Conservation (phyloP, 92 coral and sea anemone species). For the Galaxea fascicularis region DNA sequence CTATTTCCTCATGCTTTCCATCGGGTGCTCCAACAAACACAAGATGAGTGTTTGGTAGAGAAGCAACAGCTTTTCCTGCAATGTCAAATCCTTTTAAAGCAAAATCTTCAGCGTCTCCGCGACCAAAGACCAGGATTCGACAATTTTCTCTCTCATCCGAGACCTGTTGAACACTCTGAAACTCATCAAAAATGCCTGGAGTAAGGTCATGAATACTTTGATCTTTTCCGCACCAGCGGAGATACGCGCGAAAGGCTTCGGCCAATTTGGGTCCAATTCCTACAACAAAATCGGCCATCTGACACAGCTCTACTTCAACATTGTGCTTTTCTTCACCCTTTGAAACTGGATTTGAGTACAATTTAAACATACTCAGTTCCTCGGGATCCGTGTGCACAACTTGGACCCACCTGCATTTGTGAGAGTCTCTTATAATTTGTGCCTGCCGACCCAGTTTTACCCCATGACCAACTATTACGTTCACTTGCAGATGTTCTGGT, state of each 20-base stretch:
- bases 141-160: not conserved
- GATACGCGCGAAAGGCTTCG: not conserved
- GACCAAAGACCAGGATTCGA: not conserved
- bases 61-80: not conserved
- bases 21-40: not conserved
- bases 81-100: not conserved
- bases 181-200: not conserved
- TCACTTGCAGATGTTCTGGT: not conserved
- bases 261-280: not conserved
- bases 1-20: not conserved
- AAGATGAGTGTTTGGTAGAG: not conserved
- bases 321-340: not conserved
- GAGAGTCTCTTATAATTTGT: not conserved
- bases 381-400: not conserved
- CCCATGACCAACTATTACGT: not conserved
- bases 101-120: not conserved
- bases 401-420: not conserved
- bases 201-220: not conserved
- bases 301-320: not conserved
- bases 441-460: not conserved
- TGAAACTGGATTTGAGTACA: not conserved
- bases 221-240: not conserved
- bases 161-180: not conserved
- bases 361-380: not conserved
- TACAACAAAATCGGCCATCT: slow-evolving; percentile 5